Conservation (phyloP, 1,140 invertebrate genomes). For the Zaprionus capensis region DNA sequence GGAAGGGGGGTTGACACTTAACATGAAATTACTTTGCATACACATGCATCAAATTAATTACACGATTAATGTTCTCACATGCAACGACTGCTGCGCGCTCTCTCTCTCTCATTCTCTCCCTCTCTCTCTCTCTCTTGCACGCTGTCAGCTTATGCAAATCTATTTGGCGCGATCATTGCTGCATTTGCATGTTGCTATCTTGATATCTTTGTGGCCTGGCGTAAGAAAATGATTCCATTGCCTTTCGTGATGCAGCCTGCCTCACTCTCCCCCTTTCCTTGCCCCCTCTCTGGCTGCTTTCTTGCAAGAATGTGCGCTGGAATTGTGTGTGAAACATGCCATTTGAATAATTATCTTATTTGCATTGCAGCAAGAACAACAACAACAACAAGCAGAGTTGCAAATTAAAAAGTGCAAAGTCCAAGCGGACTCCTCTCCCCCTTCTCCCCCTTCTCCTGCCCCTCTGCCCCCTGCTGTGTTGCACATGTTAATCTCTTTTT, state of each 20-base stretch:
- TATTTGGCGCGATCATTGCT: constrained; percentile 79
- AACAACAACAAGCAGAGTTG: constrained; percentile 58
- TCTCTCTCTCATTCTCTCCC: neutral
- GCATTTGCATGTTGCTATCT: constrained; percentile 80
- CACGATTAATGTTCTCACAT: constrained; percentile 84
- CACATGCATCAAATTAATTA: constrained; percentile 85
- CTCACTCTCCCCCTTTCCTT: too few relatives aligned
- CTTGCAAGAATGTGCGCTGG: constrained; percentile 73
- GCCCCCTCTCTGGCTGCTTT: constrained; percentile 9
- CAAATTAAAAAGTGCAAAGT: constrained; percentile 73
- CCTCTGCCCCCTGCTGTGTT: neutral
- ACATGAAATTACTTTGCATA: constrained; percentile 85
- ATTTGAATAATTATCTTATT: constrained; percentile 84
- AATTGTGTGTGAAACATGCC: constrained; percentile 84
- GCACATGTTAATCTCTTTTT: constrained; percentile 67
- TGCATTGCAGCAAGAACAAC: constrained; percentile 67
- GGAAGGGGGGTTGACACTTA: constrained; percentile 75
- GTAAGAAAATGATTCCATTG: constrained; percentile 80
- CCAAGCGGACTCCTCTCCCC: constrained; percentile 39
- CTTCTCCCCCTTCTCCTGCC: neutral
- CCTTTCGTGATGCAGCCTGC: constrained; percentile 68
- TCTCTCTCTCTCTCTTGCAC: constrained; percentile 7
- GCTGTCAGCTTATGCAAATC: constrained; percentile 71
- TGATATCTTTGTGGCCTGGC: constrained; percentile 71
- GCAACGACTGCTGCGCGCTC: constrained; percentile 43